Conservation (phyloP, 2,797 vertebrate species). For the Geotrypetes seraphini region DNA sequence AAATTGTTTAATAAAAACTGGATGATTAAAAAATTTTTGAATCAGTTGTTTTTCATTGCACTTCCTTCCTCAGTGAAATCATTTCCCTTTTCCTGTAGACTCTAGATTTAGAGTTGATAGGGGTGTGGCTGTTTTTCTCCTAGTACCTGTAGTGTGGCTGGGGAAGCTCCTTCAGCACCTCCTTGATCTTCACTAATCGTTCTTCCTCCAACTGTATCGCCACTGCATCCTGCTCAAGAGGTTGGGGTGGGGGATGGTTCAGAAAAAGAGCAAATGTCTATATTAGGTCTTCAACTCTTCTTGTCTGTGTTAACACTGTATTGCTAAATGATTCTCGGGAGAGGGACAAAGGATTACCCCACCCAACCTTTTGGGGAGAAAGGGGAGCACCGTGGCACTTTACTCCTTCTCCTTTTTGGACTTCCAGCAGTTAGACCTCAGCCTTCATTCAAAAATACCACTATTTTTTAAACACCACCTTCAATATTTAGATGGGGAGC, state of each 20-base stretch:
- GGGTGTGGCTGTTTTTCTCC: not conserved
- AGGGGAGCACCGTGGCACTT: too few species aligned
- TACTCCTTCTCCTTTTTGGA: too few species aligned
- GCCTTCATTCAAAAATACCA: too few species aligned
- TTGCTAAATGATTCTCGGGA: too few species aligned
- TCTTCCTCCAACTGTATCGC: conserved; percentile 79
- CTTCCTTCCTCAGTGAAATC: not conserved
- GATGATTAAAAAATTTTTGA: not conserved
- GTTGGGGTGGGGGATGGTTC: not conserved
- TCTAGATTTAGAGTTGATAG: too few species aligned
- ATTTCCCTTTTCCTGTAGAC: not conserved
- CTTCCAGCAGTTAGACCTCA: too few species aligned
- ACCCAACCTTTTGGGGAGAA: too few species aligned
- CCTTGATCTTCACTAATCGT: conserved; percentile 77
- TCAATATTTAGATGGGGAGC: not conserved
- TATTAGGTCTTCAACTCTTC: not conserved
- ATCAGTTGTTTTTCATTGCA: too few species aligned
- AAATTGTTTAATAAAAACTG: too few species aligned
- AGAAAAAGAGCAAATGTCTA: not conserved
- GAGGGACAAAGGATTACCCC: too few species aligned
- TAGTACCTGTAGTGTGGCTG: conserved; percentile 68
- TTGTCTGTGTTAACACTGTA: too few species aligned
- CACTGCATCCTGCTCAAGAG: conserved; percentile 90
- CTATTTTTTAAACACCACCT: too few species aligned
- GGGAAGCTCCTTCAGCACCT: conserved; percentile 81